These are phyloP conservation scores for Trematomus bernacchii DNA, from an alignment of 2,797 vertebrate genomes.

Conservation along the genomic window DNA sequence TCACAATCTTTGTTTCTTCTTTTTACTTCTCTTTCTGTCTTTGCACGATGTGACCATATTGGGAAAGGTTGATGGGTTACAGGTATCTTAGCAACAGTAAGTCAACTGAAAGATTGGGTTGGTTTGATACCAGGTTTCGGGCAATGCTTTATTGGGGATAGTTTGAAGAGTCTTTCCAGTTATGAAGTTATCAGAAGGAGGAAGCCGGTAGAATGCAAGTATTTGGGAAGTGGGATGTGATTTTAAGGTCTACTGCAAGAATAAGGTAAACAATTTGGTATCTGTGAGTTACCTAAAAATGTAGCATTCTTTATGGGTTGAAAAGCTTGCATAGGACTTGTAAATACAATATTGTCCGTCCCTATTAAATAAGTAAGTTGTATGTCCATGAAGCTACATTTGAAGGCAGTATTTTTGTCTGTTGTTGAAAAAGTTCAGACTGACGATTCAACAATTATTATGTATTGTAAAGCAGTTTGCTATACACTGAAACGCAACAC, in stretches of 20 bases:
- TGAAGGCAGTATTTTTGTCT: background rate
- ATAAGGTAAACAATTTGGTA: background rate
- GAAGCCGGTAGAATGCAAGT: background rate
- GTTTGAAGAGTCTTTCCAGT: background rate
- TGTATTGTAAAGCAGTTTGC: background rate
- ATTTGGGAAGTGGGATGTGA: no score
- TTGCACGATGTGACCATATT: constrained; percentile 44
- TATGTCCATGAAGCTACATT: background rate
- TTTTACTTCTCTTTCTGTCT: constrained; percentile 30
- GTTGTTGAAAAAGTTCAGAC: background rate
- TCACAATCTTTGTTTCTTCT: constrained; percentile 35
- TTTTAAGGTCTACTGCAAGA: no score
- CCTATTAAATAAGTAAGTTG: background rate
- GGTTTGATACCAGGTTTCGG: constrained; percentile 2
- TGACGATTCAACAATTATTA: background rate
- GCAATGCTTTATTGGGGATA: background rate
- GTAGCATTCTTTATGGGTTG: background rate
- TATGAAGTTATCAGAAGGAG: background rate
- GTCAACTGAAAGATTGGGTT: constrained; percentile 25
- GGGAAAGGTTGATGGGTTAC: constrained; percentile 35
- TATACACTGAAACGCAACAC: background rate
- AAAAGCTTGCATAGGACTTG: background rate
- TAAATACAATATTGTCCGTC: background rate
- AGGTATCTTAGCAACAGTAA: constrained; percentile 53
- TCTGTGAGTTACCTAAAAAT: background rate